Evolutionary conservation across 2,888 invertebrate species (phyloP).

Genomic region (Odontocolon sp.): DNA sequence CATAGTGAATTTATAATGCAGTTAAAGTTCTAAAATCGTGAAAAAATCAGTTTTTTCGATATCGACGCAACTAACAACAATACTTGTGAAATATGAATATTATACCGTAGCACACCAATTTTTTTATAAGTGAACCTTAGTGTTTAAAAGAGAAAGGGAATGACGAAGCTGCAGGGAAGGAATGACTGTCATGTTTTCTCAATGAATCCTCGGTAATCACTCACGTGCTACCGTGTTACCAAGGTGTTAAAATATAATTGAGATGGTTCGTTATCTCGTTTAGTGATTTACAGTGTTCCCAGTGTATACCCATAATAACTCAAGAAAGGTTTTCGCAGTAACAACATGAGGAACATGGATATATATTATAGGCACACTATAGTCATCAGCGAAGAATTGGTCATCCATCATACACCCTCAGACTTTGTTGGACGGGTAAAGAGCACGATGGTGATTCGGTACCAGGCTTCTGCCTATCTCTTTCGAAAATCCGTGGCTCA

Average conservation of each 20-base stretch:
- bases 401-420: conserved; percentile 13
- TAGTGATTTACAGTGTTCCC: not conserved
- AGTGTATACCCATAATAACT: not conserved
- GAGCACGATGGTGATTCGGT: conserved; percentile 6
- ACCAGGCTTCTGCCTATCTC: not conserved
- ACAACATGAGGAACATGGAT: not conserved
- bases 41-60: too few relatives aligned
- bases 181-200: not conserved
- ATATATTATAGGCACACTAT: not conserved
- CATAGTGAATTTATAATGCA: too few relatives aligned
- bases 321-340: not conserved
- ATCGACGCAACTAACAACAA: too few relatives aligned
- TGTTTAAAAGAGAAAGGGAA: not conserved
- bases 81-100: too few relatives aligned
- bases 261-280: not conserved
- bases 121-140: not conserved
- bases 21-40: too few relatives aligned
- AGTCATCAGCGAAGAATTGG: not conserved
- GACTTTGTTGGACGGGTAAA: not conserved
- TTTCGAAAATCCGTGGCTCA: not conserved
- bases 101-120: too few relatives aligned
- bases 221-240: not conserved
- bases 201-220: not conserved
- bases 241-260: conserved; percentile 4
- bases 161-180: not conserved